Evolutionary conservation across 2,797 vertebrate species (phyloP), one percentile per base, ranked within the genome.

Genomic region (Rhinichthys osculus): DNA sequence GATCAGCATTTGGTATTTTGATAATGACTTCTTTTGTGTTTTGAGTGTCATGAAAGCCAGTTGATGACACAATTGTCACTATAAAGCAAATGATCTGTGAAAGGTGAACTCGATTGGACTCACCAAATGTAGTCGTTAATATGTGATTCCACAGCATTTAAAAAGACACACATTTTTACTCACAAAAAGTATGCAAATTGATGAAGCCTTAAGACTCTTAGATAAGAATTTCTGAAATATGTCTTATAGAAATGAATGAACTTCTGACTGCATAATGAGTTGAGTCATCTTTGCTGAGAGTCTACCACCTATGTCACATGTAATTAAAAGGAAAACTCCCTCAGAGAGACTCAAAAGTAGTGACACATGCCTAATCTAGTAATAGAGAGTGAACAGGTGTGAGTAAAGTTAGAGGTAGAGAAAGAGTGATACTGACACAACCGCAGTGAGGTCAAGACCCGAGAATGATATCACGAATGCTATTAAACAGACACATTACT

Each of bases 81-180:
- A 30, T 17, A 80, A 67, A 80, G 42, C 62, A 67, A 80, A 80
- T 67, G 19, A 80, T 67, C 27, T 66, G 17, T 33, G 17, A 66
- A 80, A 67, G 27, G 10, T 67, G 19, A 80, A 80, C 62, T 50
- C 27, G 19, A 50, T 4, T 33, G 3, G 6, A 35, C 27, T 50
- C 42, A 35, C 62, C 78, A 33, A 79, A 47, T 67, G 7, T 35
- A 16, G 40, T 67, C 7, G 17, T n/a, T 19, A 67, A 66, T 67
- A 33, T 80, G 40, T 67, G 27, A n/a, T 23, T 19, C 17, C 42
- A 67, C 10, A 16, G 27, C 9, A 5, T 47, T 80, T 47, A 21
- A 66, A 66, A 6, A 80, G 4, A 79, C 47, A 35, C 16, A 10
- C 0, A 11, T 6, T 76, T 52, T 35, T 14, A 76, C 17, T 21